Conservation (phyloP, 2,113 vertebrate genomes). For the Kryptolebias marmoratus region DNA sequence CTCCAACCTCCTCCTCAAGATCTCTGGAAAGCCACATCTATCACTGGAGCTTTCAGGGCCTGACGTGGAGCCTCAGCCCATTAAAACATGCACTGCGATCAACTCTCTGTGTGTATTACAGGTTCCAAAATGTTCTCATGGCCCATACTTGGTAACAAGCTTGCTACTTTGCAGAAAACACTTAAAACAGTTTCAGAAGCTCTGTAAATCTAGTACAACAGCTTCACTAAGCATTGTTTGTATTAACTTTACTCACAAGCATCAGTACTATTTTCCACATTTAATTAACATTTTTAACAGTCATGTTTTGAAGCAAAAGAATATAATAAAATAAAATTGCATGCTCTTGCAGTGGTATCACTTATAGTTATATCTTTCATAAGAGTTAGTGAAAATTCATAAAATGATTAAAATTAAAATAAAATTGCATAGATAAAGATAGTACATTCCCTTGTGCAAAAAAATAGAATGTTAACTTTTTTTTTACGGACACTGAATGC, state of each 20-base stretch:
- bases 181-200: slow-evolving; percentile 29
- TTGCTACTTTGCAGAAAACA: slow-evolving; percentile 37
- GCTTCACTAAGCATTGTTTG: slow-evolving; percentile 16
- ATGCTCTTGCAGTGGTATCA: slow-evolving; percentile 26
- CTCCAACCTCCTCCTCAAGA: slow-evolving; percentile 31
- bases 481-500: too few species aligned
- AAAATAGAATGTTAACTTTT: too few species aligned
- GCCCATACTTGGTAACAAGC: slow-evolving; percentile 35
- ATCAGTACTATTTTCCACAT: slow-evolving; percentile 19
- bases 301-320: slow-evolving; percentile 43
- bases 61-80: slow-evolving; percentile 56
- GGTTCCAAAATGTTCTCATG: slow-evolving; percentile 27
- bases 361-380: background rate
- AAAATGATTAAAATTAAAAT: too few species aligned
- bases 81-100: slow-evolving; percentile 53
- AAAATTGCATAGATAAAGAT: too few species aligned
- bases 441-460: too few species aligned
- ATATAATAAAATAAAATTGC: slow-evolving; percentile 35
- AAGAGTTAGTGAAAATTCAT: too few species aligned
- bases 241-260: slow-evolving; percentile 34
- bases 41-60: slow-evolving; percentile 50
- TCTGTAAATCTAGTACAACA: slow-evolving; percentile 29
- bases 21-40: slow-evolving; percentile 76
- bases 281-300: slow-evolving; percentile 49
- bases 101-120: slow-evolving; percentile 33